A percentile compares a stretch with the other conserved stretches of the same genome.
Conservation (phyloP, 2,113 vertebrate genomes). For the Spermophilus dauricus region DNA sequence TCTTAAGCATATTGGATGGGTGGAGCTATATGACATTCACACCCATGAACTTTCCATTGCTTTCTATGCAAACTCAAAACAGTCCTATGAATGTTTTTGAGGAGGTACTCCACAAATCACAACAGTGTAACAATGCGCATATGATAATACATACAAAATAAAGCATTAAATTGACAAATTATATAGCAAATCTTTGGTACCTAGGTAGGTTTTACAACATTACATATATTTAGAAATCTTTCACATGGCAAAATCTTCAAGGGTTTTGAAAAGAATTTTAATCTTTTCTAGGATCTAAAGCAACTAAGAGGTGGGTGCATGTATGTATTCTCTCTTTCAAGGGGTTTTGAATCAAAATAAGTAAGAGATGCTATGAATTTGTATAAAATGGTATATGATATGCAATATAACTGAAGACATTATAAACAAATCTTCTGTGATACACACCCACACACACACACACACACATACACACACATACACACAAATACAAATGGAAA, state of each 20-base stretch:
- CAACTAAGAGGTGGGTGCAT: neutral
- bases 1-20: neutral
- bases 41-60: neutral
- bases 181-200: neutral
- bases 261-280: neutral
- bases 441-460: no score
- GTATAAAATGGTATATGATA: neutral
- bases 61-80: neutral
- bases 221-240: neutral
- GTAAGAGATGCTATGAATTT: neutral
- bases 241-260: neutral
- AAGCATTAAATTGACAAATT: neutral
- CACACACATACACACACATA: no score
- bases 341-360: slow-evolving; percentile 13
- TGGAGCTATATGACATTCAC: neutral
- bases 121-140: neutral
- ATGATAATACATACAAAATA: neutral
- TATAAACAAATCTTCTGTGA: neutral
- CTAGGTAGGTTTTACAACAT: neutral
- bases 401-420: neutral
- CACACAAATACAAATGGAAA: neutral
- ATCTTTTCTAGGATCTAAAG: neutral
- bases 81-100: neutral
- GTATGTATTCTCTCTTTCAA: neutral
- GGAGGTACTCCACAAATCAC: neutral